A percentile compares a stretch with the other conserved stretches of the same genome.
These are phyloP conservation scores for Ia io DNA, from an alignment of 2,113 vertebrate species.

Conservation along the genomic window DNA sequence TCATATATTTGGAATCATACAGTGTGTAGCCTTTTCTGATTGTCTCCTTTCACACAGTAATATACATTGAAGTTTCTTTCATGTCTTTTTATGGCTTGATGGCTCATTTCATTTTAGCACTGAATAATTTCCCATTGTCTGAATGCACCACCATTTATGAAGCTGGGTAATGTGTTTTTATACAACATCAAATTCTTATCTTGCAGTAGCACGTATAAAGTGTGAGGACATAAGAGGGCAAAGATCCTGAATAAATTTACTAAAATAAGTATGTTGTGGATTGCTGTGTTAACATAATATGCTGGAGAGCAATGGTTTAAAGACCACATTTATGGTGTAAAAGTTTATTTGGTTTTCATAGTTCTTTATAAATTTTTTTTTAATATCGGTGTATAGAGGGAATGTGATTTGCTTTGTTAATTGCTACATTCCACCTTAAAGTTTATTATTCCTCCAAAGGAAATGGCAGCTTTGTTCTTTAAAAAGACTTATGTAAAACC, in stretches of 20 bases:
- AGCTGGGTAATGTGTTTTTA: neutral
- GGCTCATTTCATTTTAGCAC: neutral
- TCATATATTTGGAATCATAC: neutral
- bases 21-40: neutral
- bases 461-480: conserved; percentile 21
- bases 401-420: neutral
- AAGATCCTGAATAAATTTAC: neutral
- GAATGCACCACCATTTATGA: neutral
- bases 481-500: neutral
- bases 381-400: neutral
- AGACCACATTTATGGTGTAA: neutral
- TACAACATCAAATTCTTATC: neutral
- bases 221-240: neutral
- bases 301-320: neutral
- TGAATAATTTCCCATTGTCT: neutral
- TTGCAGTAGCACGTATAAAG: neutral
- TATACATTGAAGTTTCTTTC: neutral
- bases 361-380: neutral
- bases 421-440: neutral
- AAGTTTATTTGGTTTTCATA: conserved; percentile 3
- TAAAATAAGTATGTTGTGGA: neutral
- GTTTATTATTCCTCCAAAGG: conserved; percentile 3
- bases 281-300: neutral
- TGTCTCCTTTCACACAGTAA: neutral
- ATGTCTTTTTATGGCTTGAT: neutral